Evolutionary conservation across 2,797 vertebrate species (phyloP).

Genomic region (Ctenopoma multispine): DNA sequence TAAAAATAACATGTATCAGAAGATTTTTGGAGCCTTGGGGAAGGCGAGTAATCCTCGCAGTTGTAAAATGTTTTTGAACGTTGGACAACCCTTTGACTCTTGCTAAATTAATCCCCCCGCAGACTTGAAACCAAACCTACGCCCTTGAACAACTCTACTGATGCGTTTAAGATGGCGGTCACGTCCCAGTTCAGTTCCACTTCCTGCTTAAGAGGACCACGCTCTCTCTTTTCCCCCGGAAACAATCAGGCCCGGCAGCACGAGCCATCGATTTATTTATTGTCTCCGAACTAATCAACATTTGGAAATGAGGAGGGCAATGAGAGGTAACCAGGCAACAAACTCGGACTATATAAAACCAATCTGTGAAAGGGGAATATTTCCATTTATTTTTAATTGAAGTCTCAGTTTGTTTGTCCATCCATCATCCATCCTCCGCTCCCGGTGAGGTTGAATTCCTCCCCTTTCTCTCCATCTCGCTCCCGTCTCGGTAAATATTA

Average conservation of each 20-base stretch:
- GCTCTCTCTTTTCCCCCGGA: constrained; percentile 24
- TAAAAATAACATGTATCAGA: not conserved
- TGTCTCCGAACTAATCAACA: constrained; percentile 75
- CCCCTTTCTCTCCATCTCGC: constrained; percentile 16
- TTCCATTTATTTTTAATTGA: constrained; percentile 83
- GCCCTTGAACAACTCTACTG: not conserved
- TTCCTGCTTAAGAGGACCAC: constrained; percentile 33
- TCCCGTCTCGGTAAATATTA: constrained; percentile 55
- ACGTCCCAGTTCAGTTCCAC: constrained; percentile 39
- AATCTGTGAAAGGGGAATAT: constrained; percentile 77
- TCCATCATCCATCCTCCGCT: constrained; percentile 51
- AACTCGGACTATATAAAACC: constrained; percentile 74
- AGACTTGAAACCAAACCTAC: not conserved
- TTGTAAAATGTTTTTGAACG: not conserved
- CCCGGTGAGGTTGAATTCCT: constrained; percentile 44
- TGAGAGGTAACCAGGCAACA: constrained; percentile 78
- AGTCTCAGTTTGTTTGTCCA: constrained; percentile 71
- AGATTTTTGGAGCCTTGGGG: not conserved
- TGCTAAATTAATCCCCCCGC: constrained; percentile 13
- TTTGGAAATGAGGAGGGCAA: constrained; percentile 73
- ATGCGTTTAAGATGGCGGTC: constrained; percentile 17
- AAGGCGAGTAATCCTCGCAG: not conserved
- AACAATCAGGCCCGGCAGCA: constrained; percentile 67
- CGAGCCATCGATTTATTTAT: constrained; percentile 70
- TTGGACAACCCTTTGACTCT: constrained; percentile 7